A percentile compares a stretch with the other conserved stretches of the same genome.
These are phyloP conservation scores for Eidolon dupreanum DNA, from an alignment of 2,797 vertebrate species.

Conservation along the genomic window DNA sequence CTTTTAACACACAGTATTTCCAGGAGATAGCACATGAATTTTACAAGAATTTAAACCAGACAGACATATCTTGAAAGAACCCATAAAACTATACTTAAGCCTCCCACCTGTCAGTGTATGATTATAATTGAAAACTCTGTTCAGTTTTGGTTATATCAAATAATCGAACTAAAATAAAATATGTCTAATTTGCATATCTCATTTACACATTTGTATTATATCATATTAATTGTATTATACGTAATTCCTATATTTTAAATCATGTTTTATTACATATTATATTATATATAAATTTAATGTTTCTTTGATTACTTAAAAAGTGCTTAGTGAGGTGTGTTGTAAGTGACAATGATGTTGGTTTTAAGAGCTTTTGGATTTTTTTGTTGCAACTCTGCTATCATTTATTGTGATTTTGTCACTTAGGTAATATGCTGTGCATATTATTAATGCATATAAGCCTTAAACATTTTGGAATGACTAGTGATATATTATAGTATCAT, in stretches of 20 bases:
- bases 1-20: background rate
- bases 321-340: background rate
- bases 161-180: background rate
- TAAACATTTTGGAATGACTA: background rate
- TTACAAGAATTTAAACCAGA: background rate
- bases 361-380: background rate
- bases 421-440: background rate
- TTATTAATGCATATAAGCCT: background rate
- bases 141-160: background rate
- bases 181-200: background rate
- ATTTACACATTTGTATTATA: background rate
- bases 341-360: background rate
- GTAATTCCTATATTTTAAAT: background rate
- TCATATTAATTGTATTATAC: background rate
- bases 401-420: background rate
- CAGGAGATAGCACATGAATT: background rate
- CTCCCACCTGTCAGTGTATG: background rate
- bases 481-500: background rate
- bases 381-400: background rate
- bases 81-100: background rate
- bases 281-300: background rate
- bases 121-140: background rate
- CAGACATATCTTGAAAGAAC: background rate
- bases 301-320: background rate
- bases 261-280: background rate